Conservation (phyloP, 2,113 vertebrate genomes). For the Sminthopsis crassicaudata region DNA sequence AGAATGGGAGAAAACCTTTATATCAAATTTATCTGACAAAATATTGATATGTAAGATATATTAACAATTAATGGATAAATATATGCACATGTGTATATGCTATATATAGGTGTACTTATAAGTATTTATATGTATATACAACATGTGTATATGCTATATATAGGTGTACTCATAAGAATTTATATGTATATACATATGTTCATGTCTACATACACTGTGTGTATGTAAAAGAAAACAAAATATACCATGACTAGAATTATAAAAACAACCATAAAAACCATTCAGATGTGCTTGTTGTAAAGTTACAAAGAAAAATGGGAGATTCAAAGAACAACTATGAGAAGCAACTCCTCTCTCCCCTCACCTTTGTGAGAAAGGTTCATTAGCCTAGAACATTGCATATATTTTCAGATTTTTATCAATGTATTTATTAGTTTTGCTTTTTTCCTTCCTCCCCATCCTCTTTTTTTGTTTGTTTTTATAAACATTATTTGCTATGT, state of each 20-base stretch:
- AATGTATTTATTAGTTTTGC: not conserved
- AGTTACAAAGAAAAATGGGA: not conserved
- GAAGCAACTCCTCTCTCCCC: not conserved
- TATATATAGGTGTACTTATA: too few species aligned
- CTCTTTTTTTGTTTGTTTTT: too few species aligned
- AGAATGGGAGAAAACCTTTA: too few species aligned
- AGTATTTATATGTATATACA: too few species aligned
- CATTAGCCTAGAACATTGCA: not conserved
- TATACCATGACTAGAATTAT: not conserved
- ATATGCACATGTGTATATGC: too few species aligned
- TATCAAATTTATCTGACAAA: too few species aligned
- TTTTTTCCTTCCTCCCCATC: not conserved
- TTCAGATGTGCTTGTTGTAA: not conserved
- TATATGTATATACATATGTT: too few species aligned
- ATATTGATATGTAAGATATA: not conserved
- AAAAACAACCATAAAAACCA: not conserved
- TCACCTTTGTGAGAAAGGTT: not conserved
- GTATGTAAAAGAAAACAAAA: too few species aligned
- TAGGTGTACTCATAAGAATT: too few species aligned
- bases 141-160: too few species aligned
- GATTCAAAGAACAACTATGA: not conserved
- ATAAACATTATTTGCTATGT: not conserved
- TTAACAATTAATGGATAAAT: not conserved
- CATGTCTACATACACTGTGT: too few species aligned
- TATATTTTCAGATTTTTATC: not conserved